A percentile compares a stretch with the other conserved stretches of the same genome.
Conservation (phyloP, 2,797 vertebrate species). For the Ambastaia sidthimunki region DNA sequence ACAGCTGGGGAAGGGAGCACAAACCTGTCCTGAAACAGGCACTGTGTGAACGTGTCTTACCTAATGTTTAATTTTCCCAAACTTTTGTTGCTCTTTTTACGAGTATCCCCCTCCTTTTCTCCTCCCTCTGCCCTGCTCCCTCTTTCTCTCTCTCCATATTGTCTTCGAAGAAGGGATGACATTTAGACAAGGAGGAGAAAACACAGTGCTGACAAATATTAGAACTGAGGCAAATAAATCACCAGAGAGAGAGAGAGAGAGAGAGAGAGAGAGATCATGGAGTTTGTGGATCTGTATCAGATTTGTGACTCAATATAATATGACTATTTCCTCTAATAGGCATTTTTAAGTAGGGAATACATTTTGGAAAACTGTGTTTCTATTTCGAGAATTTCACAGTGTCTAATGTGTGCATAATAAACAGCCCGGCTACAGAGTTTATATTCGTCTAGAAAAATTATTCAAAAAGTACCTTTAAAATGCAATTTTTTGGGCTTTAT, state of each 20-base stretch:
- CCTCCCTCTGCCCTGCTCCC: slow-evolving; percentile 56
- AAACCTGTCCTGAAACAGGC: slow-evolving; percentile 46
- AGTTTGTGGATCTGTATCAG: background rate
- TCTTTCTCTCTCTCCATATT: slow-evolving; percentile 72
- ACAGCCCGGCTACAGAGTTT: background rate
- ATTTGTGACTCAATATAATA: background rate
- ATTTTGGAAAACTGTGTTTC: background rate
- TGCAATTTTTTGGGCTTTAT: too few species aligned
- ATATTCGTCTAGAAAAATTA: background rate
- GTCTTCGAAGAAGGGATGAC: slow-evolving; percentile 86
- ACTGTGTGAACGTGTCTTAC: slow-evolving; percentile 74
- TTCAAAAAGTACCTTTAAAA: too few species aligned
- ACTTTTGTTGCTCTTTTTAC: slow-evolving; percentile 85
- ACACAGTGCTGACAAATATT: slow-evolving; percentile 85
- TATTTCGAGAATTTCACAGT: background rate
- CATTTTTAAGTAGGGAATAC: background rate
- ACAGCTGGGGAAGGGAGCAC: slow-evolving; percentile 31
- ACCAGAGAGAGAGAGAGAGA: slow-evolving; percentile 63
- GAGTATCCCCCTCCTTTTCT: slow-evolving; percentile 70
- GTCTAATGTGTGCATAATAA: background rate
- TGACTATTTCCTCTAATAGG: background rate
- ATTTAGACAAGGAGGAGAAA: slow-evolving; percentile 86
- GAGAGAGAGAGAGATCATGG: slow-evolving; percentile 51
- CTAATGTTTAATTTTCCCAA: slow-evolving; percentile 89
- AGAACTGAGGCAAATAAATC: slow-evolving; percentile 85